Base-by-base conservation (phyloP, 1,140 invertebrate genomes). In the Lucilia sericata region DNA sequence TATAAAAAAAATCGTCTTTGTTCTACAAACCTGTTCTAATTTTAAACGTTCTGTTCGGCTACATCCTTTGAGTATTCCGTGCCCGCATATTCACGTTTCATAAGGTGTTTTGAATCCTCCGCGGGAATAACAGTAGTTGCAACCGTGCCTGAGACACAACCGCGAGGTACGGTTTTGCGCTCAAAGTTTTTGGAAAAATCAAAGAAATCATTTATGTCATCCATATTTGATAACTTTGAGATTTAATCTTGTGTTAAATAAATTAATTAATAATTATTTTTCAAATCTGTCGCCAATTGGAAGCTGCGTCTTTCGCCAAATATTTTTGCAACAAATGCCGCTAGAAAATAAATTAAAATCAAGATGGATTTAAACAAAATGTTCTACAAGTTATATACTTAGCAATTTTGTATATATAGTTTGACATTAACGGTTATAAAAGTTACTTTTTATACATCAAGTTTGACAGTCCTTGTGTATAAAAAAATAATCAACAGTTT, bases 161-260 rank as follows among this genome's bases (percentile, higher is more conserved):
- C 88, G 13, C 36, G 8, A 0, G 84, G 82, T 0, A 82, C 80
- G 8, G 42, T 1, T 25, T 75, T 84, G 21, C 88, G 86, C 13
- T 85, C 84, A 30, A 88, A 91, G 0, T 88, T 84, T 82, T 91
- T 91, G 0, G 88, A 85, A 25, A 91, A 90, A n/a, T 91, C 88
- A 19, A 91, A 91, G 30, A 91, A 91, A 65, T 88, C 85, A 74
- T 88, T 85, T 0, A 91, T 13, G 10, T 90, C 86, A 81, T 91
- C 88, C 89, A 91, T 88, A 21, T 84, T 84, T 9, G 13, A 1
- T 51, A 13, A 9, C 34, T 21, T 51, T 70, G 42, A 25, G 42
- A 42, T 42, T 8, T 42, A 8, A 8, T 42, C 42, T 42, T 42
- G 5, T 42, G 10, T 42, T 42, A 4, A 36, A 36, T 42, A 8